These are phyloP conservation scores for Eugnorisma glareosa DNA, from an alignment of 2,888 invertebrate genomes.

Conservation along the genomic window DNA sequence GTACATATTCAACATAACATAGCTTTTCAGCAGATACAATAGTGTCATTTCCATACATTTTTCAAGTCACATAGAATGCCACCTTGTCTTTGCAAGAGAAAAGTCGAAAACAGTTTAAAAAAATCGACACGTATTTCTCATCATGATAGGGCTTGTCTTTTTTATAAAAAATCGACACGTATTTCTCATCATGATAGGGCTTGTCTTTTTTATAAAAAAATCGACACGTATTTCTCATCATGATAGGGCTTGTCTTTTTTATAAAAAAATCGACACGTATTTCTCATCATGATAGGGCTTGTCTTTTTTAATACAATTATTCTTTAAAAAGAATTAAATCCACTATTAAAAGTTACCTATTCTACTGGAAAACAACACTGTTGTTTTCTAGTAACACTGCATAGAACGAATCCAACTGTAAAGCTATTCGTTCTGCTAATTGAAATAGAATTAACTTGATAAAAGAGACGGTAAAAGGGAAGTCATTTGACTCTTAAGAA, in stretches of 20 bases:
- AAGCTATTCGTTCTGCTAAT: not conserved
- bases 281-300: not conserved
- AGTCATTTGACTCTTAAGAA: not conserved
- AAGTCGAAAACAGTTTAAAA: not conserved
- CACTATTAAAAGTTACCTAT: conserved; percentile 33
- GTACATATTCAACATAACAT: not conserved
- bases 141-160: conserved; percentile 15
- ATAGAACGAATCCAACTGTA: not conserved
- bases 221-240: not conserved
- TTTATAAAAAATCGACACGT: not conserved
- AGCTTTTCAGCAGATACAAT: not conserved
- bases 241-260: conserved; percentile 13
- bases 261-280: not conserved
- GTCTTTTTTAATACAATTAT: conserved; percentile 30
- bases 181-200: not conserved
- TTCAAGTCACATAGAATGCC: not conserved
- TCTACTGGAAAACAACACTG: conserved; percentile 22
- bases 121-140: not conserved
- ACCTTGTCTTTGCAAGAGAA: not conserved
- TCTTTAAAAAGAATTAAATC: conserved; percentile 14
- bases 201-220: conserved; percentile 29
- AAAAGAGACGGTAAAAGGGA: no score
- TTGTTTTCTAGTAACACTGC: not conserved
- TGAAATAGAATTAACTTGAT: conserved; percentile 24
- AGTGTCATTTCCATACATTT: not conserved